Evolutionary conservation across 2,797 vertebrate genomes (phyloP).

Genomic region (Sebastolobus alascanus): DNA sequence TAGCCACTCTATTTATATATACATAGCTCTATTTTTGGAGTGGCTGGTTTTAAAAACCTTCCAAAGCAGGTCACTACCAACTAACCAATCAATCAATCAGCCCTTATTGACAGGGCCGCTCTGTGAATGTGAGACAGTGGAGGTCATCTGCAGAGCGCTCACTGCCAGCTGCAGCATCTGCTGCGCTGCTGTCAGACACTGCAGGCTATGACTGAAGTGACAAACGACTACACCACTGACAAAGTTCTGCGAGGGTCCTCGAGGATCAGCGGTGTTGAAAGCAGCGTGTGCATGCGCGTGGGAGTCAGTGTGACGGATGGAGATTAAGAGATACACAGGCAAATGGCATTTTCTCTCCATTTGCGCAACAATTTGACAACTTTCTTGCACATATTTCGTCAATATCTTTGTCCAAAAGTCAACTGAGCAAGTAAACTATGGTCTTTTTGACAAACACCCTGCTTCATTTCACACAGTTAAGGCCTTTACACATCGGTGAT

Average conservation of each 20-base stretch:
- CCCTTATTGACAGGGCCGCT: constrained; percentile 27
- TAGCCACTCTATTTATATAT: background rate
- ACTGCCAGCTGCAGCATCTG: constrained; percentile 43
- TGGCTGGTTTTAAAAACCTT: constrained; percentile 9
- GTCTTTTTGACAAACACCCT: background rate
- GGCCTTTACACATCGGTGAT: too few relatives aligned
- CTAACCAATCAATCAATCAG: constrained; percentile 46
- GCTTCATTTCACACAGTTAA: background rate
- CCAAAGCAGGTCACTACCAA: constrained; percentile 49
- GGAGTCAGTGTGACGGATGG: background rate
- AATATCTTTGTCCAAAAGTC: background rate
- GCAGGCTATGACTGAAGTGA: constrained; percentile 25
- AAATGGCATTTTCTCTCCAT: background rate
- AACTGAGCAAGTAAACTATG: background rate
- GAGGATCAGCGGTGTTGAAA: constrained; percentile 18
- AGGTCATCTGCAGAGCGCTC: constrained; percentile 38
- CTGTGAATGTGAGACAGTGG: constrained; percentile 31
- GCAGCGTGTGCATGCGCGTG: background rate
- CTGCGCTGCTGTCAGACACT: constrained; percentile 23
- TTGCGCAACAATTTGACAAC: background rate
- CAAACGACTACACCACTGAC: constrained; percentile 38
- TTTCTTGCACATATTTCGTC: background rate
- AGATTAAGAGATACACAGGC: background rate
- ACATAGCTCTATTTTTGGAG: constrained; percentile 3
- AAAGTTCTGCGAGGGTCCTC: background rate